Percentiles rank a stretch among this genome's conserved stretches.
Evolutionary conservation across 2,888 invertebrate genomes (phyloP).

Genomic region (Luperina testacea): DNA sequence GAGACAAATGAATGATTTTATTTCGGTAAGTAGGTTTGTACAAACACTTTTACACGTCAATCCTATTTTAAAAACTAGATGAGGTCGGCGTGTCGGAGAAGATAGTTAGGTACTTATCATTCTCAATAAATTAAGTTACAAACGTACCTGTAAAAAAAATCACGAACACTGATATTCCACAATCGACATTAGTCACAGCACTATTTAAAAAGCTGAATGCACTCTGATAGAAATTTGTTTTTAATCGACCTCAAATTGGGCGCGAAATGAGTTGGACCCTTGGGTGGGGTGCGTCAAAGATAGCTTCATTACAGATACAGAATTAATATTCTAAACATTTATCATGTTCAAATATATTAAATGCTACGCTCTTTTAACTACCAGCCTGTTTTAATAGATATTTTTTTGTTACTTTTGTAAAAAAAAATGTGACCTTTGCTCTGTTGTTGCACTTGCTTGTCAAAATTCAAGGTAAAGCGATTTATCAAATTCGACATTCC

Average conservation of each 20-base stretch:
- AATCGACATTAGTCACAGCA: slow-evolving; percentile 65
- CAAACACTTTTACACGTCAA: too few relatives aligned
- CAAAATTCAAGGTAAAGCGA: slow-evolving; percentile 21
- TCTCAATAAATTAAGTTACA: neutral
- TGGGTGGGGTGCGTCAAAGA: slow-evolving; percentile 76
- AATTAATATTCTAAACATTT: slow-evolving; percentile 76
- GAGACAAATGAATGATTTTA: neutral
- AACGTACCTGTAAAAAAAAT: neutral
- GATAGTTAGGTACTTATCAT: neutral
- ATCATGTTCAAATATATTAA: slow-evolving; percentile 52
- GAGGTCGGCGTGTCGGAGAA: too few relatives aligned
- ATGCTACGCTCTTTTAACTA: slow-evolving; percentile 31
- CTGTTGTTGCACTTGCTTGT: neutral
- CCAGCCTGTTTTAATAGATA: neutral
- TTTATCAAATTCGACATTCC: neutral
- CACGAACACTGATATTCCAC: neutral
- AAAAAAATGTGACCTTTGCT: slow-evolving; percentile 2
- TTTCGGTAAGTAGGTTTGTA: too few relatives aligned
- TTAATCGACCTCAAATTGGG: slow-evolving; percentile 90
- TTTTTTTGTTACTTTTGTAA: neutral
- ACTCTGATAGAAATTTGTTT: slow-evolving; percentile 89
- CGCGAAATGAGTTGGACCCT: slow-evolving; percentile 89
- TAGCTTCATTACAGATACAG: slow-evolving; percentile 83
- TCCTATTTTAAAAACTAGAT: too few relatives aligned
- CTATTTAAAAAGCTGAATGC: slow-evolving; percentile 83